phyloP scores from a whole-genome alignment of 2,113 vertebrate genomes.

The Dasyurus viverrinus region DNA sequence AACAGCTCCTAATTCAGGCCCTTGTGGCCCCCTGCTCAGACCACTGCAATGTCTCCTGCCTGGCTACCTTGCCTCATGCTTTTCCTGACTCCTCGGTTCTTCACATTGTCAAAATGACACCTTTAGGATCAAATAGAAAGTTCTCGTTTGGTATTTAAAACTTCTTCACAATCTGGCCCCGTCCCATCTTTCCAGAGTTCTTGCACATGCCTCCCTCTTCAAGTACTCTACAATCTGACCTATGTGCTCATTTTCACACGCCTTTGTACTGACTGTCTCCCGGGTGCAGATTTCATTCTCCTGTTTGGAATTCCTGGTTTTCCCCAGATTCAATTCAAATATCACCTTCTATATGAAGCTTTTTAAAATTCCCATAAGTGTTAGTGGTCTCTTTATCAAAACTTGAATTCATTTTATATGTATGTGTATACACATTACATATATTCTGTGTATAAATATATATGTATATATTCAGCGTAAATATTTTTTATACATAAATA shows the following conservation, averaged over 20 bases:
- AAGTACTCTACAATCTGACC: not conserved
- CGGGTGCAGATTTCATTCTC: not conserved
- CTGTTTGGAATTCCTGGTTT: not conserved
- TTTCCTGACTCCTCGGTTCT: not conserved
- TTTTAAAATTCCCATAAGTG: not conserved
- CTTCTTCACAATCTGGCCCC: not conserved
- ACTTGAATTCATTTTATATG: not conserved
- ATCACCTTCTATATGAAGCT: not conserved
- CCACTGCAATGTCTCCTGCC: not conserved
- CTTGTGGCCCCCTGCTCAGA: not conserved
- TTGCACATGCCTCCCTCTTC: not conserved
- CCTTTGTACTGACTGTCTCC: not conserved
- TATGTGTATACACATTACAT: not conserved
- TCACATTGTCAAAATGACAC: not conserved
- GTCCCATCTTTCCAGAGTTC: not conserved
- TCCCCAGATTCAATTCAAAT: not conserved
- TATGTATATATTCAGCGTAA: not conserved
- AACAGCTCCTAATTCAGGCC: not conserved
- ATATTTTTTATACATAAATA: not conserved
- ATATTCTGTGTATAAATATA: not conserved
- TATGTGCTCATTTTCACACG: not conserved
- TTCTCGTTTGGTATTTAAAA: not conserved
- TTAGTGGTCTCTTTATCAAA: not conserved
- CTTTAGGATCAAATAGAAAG: not conserved
- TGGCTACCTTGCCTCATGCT: not conserved